Conservation (phyloP, 2,888 invertebrate species). For the Actias luna region DNA sequence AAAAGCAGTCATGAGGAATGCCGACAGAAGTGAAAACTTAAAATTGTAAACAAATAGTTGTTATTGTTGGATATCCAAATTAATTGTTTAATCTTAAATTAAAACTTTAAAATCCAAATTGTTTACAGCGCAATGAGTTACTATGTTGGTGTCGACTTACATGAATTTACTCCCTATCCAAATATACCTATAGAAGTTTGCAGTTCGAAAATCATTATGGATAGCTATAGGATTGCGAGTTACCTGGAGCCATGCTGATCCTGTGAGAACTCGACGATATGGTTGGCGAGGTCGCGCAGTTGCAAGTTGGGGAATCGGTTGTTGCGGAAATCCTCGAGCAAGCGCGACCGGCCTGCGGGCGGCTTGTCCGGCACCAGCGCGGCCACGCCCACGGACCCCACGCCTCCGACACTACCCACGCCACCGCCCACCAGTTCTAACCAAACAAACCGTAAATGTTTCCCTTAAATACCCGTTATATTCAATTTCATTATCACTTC, state of each 20-base stretch:
- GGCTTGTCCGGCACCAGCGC: conserved; percentile 73
- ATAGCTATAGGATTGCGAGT: not conserved
- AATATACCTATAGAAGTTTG: no score
- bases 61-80: no score
- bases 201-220: no score
- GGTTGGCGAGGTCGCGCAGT: conserved; percentile 96
- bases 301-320: conserved; percentile 93
- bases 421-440: conserved; percentile 68
- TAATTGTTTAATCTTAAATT: no score
- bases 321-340: conserved; percentile 97
- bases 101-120: no score
- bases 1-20: no score
- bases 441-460: conserved; percentile 25
- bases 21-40: no score
- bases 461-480: not conserved
- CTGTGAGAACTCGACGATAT: conserved; percentile 99
- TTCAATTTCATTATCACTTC: no score
- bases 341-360: conserved; percentile 90
- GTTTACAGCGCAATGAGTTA: no score
- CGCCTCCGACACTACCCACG: conserved; percentile 46
- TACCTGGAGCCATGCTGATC: conserved; percentile 98
- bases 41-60: no score
- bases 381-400: conserved; percentile 48
- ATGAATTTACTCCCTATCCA: no score
- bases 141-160: no score